Evolutionary conservation across 2,113 vertebrate species (phyloP), one percentile per base, ranked within the genome.

Genomic region (Scatophagus argus): DNA sequence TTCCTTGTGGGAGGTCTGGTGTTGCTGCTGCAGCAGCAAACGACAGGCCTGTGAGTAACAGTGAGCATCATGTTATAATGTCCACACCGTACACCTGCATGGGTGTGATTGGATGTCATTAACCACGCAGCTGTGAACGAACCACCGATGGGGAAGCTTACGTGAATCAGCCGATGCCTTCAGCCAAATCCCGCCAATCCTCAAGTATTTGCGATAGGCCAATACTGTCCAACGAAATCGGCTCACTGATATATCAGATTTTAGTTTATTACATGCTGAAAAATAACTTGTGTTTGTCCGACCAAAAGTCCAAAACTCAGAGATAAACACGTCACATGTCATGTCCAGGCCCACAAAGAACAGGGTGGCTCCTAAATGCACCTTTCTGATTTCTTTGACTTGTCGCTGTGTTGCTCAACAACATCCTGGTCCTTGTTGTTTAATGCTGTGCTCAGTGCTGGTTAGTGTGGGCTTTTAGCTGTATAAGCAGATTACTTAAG

Each of bases 401-500:
- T 2, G 8, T 17, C 43, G 43, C 36, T 0, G 2, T 43, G n/a
- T 49, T 23, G 10, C 8, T 39, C 47, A 51, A 58, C 32, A 49
- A 21, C 19, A 34, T 43, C 13, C 21, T 16, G 17, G 27, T 61
- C 56, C 7, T 34, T 23, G n/a, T 31, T 27, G 10, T 2, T 14
- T 1, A 49, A 51, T 63, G 19, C 23, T 71, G 32, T 47, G 25
- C 12, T 63, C n/a, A 3, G 43, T 3, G 60, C 55, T 25, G 23
- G 41, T 64, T 34, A 6, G 36, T 29, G 10, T 10, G 49, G 77
- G 70, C 63, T 74, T 54, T 84, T 46, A 43, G 52, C 34, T n/a
- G 8, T 21, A 68, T 80, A 49, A 81, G 39, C 11, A 39, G 44
- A 64, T 81, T 56, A 78, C 27, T 47, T 39, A 41, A 60, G 44